Evolutionary conservation across 2,888 invertebrate species (phyloP).

Genomic region (Cephonodes hylas): DNA sequence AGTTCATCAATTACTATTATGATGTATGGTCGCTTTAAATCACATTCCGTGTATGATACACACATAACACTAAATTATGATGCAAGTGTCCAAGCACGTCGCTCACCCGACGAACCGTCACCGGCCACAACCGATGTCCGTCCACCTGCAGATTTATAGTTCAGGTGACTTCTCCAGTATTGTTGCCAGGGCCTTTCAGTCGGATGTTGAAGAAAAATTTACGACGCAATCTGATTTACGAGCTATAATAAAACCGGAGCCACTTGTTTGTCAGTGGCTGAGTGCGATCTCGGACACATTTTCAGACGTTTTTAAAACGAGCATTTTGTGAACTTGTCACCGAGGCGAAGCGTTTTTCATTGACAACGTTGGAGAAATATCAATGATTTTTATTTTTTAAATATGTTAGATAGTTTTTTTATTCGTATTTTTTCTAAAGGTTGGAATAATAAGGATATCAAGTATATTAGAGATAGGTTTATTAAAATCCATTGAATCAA

Average conservation of each 20-base stretch:
- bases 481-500: not conserved
- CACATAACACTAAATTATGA: slow-evolving; percentile 8
- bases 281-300: slow-evolving; percentile 25
- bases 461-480: not conserved
- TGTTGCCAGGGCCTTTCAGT: slow-evolving; percentile 55
- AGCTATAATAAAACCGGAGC: slow-evolving; percentile 41
- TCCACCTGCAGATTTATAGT: slow-evolving; percentile 51
- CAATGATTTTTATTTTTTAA: not conserved
- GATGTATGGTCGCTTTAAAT: not conserved
- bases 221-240: slow-evolving; percentile 50
- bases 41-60: not conserved
- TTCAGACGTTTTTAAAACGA: slow-evolving; percentile 20
- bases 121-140: slow-evolving; percentile 34
- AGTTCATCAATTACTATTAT: not conserved
- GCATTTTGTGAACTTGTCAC: slow-evolving; percentile 3
- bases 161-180: slow-evolving; percentile 56
- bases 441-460: not conserved
- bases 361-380: not conserved
- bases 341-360: not conserved
- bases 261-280: slow-evolving; percentile 40
- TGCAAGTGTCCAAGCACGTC: slow-evolving; percentile 20
- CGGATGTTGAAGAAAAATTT: slow-evolving; percentile 46
- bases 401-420: not conserved
- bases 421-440: too few relatives aligned
- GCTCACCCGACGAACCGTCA: slow-evolving; percentile 27